phyloP scores from a whole-genome alignment of 2,888 invertebrate species.

The Schizotus pectinicornis region DNA sequence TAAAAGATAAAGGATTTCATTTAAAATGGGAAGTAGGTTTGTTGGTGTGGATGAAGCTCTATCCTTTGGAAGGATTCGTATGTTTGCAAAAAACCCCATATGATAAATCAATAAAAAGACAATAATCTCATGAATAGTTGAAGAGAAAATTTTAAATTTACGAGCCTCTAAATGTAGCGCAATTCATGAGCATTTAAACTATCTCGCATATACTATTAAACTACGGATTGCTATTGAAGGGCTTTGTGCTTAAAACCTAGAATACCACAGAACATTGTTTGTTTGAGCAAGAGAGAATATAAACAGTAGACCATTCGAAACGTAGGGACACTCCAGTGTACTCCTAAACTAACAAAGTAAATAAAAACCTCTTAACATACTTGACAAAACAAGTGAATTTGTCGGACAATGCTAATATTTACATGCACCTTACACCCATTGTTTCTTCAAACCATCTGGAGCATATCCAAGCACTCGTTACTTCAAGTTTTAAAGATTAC shows the following conservation, averaged over 20 bases:
- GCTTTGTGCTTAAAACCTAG: constrained; percentile 29
- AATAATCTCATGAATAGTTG: constrained; percentile 24
- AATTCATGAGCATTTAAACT: constrained; percentile 23
- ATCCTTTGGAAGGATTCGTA: constrained; percentile 14
- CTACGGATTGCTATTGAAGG: constrained; percentile 17
- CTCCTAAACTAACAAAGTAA: constrained; percentile 23
- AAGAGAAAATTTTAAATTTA: constrained; percentile 26
- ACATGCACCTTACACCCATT: constrained; percentile 16
- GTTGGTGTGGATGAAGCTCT: constrained; percentile 24
- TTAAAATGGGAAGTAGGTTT: constrained; percentile 30
- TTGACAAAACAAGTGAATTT: constrained; percentile 21
- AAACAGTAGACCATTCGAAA: constrained; percentile 24
- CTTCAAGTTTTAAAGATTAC: background rate
- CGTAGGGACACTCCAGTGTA: constrained; percentile 15
- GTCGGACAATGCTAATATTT: constrained; percentile 24
- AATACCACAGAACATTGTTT: constrained; percentile 24
- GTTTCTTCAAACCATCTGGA: constrained; percentile 11
- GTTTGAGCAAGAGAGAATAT: constrained; percentile 23
- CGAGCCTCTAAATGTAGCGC: constrained; percentile 15
- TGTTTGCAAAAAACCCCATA: constrained; percentile 11
- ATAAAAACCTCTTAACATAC: constrained; percentile 23
- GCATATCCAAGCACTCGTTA: constrained; percentile 1
- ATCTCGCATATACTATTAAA: constrained; percentile 24
- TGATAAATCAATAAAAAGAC: constrained; percentile 27
- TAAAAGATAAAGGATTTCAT: constrained; percentile 39